A percentile compares a stretch with the other conserved stretches of the same genome.
These are phyloP conservation scores for Drosophila pseudotakahashii DNA, from an alignment of 2,888 invertebrate species.

Conservation along the genomic window DNA sequence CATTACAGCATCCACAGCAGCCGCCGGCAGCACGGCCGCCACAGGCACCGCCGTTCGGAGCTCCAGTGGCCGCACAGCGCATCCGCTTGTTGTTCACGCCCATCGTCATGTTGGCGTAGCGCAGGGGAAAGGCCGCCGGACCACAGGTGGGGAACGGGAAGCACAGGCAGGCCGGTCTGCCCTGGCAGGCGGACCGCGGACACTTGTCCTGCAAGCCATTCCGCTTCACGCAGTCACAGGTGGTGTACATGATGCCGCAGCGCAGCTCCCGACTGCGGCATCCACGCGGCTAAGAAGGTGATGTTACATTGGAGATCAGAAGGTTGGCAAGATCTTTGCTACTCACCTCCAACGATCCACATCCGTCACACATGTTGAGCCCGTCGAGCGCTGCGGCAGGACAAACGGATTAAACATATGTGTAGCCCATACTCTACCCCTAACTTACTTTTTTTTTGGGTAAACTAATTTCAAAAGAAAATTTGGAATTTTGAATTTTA, in stretches of 20 bases:
- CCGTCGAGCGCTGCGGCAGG: conserved; percentile 53
- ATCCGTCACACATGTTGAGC: conserved; percentile 80
- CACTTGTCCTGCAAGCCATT: conserved; percentile 87
- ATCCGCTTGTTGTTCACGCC: conserved; percentile 78
- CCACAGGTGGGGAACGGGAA: conserved; percentile 85
- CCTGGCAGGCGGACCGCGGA: conserved; percentile 85
- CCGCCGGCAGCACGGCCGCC: conserved; percentile 55
- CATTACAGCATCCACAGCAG: conserved; percentile 48
- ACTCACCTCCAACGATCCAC: conserved; percentile 83
- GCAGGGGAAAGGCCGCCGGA: conserved; percentile 82
- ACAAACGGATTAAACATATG: neutral
- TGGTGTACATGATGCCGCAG: conserved; percentile 85
- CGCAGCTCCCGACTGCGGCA: conserved; percentile 86
- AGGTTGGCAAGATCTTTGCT: neutral
- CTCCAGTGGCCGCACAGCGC: conserved; percentile 72
- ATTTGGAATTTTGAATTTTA: conserved; percentile 52
- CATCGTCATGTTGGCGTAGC: conserved; percentile 81
- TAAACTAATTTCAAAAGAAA: conserved; percentile 31
- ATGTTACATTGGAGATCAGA: neutral
- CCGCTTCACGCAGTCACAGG: conserved; percentile 86
- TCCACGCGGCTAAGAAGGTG: conserved; percentile 66
- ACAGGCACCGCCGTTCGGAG: conserved; percentile 53
- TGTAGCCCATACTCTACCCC: too few relatives aligned
- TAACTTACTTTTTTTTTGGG: conserved; percentile 9
- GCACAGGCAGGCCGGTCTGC: conserved; percentile 85